A percentile compares a stretch with the other conserved stretches of the same genome.
Evolutionary conservation across 2,113 vertebrate genomes (phyloP).

Genomic region (Salminus brasiliensis): DNA sequence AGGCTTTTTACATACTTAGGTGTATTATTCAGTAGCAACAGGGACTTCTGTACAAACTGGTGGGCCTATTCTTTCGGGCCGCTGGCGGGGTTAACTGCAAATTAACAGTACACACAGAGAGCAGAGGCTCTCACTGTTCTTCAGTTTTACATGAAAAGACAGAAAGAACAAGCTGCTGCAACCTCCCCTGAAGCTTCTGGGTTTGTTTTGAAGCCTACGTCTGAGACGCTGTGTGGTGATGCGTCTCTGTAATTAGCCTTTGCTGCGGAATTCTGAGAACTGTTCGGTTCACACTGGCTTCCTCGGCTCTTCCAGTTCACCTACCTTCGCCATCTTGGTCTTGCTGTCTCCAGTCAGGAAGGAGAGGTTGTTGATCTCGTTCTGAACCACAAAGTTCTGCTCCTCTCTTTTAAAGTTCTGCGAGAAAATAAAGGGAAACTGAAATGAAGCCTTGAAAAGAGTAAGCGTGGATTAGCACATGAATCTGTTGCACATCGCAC

Average conservation of each 20-base stretch:
- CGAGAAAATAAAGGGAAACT: neutral
- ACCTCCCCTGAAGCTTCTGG: neutral
- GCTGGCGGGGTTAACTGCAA: neutral
- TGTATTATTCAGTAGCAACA: too few relatives aligned
- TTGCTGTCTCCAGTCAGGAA: constrained; percentile 98
- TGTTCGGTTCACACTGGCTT: neutral
- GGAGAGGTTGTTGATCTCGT: constrained; percentile 99
- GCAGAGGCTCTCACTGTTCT: neutral
- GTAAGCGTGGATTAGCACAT: too few relatives aligned
- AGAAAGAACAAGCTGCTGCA: neutral
- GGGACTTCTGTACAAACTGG: too few relatives aligned
- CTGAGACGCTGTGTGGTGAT: neutral
- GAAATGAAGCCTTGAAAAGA: too few relatives aligned
- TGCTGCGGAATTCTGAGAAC: neutral
- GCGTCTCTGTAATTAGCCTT: neutral
- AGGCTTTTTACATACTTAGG: too few relatives aligned
- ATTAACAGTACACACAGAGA: neutral
- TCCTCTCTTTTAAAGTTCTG: constrained; percentile 99
- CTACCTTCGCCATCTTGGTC: constrained; percentile 98
- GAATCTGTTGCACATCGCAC: too few relatives aligned
- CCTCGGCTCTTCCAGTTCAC: neutral
- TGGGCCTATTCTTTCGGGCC: too few relatives aligned
- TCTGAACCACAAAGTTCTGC: constrained; percentile 99
- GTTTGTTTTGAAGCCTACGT: neutral
- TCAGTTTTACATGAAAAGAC: neutral